Evolutionary conservation across 2,113 vertebrate genomes (phyloP).

Genomic region (Oceanites oceanicus): DNA sequence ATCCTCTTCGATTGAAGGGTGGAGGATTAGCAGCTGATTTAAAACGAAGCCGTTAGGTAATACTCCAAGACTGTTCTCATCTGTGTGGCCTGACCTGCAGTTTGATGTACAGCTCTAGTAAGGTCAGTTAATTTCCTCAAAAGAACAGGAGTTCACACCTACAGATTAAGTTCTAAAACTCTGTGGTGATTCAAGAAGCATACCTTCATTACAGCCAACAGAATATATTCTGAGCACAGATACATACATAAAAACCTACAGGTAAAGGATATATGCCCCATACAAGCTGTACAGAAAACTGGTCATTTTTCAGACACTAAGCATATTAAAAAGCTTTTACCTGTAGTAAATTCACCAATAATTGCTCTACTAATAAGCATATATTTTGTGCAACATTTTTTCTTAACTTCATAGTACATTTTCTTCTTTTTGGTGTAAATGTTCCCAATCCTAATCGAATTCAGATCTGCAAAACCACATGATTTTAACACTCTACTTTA

Average conservation of each 20-base stretch:
- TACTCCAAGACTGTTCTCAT: not conserved
- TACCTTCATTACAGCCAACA: not conserved
- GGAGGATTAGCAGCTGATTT: not conserved
- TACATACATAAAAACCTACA: not conserved
- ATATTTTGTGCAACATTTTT: not conserved
- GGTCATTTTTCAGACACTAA: not conserved
- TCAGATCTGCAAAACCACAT: not conserved
- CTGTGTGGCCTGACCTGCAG: not conserved
- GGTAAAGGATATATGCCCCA: not conserved
- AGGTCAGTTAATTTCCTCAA: not conserved
- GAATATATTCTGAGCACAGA: not conserved
- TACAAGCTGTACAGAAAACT: rapidly evolving
- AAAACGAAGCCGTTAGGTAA: not conserved
- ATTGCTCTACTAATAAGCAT: not conserved
- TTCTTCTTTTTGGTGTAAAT: not conserved
- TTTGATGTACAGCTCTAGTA: not conserved
- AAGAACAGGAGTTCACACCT: not conserved
- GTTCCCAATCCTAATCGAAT: not conserved
- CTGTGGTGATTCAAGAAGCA: not conserved
- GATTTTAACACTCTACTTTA: not conserved
- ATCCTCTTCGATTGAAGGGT: rapidly evolving
- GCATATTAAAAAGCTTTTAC: not conserved
- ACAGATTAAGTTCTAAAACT: not conserved
- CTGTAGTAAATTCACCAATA: not conserved
- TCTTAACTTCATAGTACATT: not conserved